These are phyloP conservation scores for Anomalospiza imberbis DNA, from an alignment of 2,797 vertebrate species.

Conservation along the genomic window DNA sequence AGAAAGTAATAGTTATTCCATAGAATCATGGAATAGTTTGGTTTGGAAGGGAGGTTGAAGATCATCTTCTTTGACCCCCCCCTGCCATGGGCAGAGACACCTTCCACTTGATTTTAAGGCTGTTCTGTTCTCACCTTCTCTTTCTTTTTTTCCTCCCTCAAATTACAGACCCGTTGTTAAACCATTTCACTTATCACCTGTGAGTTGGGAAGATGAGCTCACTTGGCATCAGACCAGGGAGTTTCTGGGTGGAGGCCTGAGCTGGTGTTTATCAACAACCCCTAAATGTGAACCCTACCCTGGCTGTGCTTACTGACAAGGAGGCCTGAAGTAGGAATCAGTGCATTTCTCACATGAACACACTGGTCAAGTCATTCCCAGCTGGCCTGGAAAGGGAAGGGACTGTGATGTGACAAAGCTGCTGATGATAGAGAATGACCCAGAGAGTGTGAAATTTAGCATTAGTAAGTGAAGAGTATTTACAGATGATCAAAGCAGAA, in stretches of 20 bases:
- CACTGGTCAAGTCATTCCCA: background rate
- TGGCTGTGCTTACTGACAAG: background rate
- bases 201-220: background rate
- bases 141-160: background rate
- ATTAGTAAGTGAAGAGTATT: background rate
- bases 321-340: background rate
- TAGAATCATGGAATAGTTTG: background rate
- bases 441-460: background rate
- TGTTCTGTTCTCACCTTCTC: background rate
- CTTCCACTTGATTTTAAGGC: background rate
- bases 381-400: background rate
- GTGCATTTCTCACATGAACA: background rate
- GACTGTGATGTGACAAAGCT: background rate
- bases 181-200: background rate
- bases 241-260: slow-evolving; percentile 33
- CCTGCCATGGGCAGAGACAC: background rate
- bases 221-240: background rate
- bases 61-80: background rate
- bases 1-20: background rate
- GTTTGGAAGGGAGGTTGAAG: background rate
- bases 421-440: background rate
- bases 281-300: background rate
- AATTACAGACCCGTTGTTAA: background rate
- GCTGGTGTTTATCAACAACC: slow-evolving; percentile 13
- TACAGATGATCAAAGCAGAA: background rate